Evolutionary conservation across 2,113 vertebrate species (phyloP).

Genomic region (Gymnogyps californianus): DNA sequence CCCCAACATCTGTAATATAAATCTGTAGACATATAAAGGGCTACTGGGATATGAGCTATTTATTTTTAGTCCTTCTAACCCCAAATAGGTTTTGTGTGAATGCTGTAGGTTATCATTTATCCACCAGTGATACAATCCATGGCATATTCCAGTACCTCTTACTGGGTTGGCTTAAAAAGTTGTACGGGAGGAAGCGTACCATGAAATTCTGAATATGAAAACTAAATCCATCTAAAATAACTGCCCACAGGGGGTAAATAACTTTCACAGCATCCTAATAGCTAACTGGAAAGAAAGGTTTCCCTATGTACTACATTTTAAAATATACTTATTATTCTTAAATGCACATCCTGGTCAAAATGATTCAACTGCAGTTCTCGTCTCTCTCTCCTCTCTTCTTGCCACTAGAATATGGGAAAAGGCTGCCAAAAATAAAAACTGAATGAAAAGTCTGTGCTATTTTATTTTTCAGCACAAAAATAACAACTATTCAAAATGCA

Average conservation of each 20-base stretch:
- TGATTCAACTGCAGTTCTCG: not conserved
- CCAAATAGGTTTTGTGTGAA: not conserved
- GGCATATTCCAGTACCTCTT: not conserved
- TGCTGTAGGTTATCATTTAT: not conserved
- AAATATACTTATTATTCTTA: not conserved
- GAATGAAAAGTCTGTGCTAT: not conserved
- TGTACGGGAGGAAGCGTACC: not conserved
- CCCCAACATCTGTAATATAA: not conserved
- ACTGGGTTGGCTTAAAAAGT: not conserved
- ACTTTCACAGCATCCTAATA: not conserved
- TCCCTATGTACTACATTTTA: not conserved
- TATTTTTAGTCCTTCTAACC: not conserved
- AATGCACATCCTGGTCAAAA: not conserved
- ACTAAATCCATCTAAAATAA: not conserved
- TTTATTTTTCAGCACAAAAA: not conserved
- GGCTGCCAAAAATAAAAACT: not conserved
- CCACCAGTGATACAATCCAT: not conserved
- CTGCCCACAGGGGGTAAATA: not conserved
- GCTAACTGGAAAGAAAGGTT: not conserved
- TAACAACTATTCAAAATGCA: not conserved
- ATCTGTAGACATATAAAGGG: not conserved
- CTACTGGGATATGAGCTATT: not conserved
- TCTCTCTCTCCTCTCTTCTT: not conserved
- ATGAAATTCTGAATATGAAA: not conserved
- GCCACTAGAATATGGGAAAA: not conserved